A percentile compares a stretch with the other conserved stretches of the same genome.
Conservation (phyloP, 2,888 invertebrate species). For the Eristalinus sepulchralis region DNA sequence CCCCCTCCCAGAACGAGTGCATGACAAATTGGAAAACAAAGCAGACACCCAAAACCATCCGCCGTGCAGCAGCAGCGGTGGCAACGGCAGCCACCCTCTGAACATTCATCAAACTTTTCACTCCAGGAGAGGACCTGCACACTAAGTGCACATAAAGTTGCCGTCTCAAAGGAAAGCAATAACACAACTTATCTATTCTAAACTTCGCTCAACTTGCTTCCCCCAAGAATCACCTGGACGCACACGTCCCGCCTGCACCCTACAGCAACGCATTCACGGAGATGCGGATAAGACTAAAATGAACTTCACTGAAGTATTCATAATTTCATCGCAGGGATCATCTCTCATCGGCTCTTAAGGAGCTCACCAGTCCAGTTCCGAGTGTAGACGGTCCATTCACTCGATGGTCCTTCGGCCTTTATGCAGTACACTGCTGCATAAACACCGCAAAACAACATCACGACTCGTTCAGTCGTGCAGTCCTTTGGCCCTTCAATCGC, state of each 20-base stretch:
- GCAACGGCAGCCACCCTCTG: background rate
- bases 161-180: background rate
- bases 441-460: background rate
- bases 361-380: background rate
- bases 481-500: background rate
- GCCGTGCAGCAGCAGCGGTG: background rate
- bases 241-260: background rate
- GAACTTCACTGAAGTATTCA: constrained; percentile 42
- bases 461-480: background rate
- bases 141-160: background rate
- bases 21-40: background rate
- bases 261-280: background rate
- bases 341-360: constrained; percentile 6
- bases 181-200: background rate
- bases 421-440: background rate
- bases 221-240: background rate
- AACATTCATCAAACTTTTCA: background rate
- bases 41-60: background rate
- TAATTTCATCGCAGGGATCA: constrained; percentile 53
- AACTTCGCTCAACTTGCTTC: background rate
- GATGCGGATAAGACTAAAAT: background rate
- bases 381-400: background rate
- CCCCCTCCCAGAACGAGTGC: background rate
- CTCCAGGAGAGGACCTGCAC: background rate
- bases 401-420: background rate